These are phyloP conservation scores for Amphiprion percula DNA, from an alignment of 2,113 vertebrate species.

Conservation along the genomic window DNA sequence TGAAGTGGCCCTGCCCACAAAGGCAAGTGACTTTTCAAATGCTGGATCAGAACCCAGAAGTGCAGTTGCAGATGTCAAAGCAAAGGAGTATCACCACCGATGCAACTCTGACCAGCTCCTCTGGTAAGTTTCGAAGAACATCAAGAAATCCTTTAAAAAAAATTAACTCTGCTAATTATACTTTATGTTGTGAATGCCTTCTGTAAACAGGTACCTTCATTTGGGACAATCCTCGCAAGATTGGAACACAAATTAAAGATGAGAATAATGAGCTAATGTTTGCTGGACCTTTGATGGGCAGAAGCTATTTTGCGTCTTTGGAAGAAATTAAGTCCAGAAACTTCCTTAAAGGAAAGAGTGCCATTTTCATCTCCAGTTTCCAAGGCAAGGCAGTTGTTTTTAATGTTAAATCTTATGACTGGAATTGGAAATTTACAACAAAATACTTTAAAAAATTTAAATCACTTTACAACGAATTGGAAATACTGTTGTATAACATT, in stretches of 20 bases:
- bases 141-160: not conserved
- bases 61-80: conserved; percentile 87
- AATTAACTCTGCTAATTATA: conserved; percentile 33
- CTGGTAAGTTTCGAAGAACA: conserved; percentile 31
- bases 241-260: conserved; percentile 71
- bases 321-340: conserved; percentile 77
- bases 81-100: conserved; percentile 76
- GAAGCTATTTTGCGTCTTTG: rapidly evolving
- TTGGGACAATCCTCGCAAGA: conserved; percentile 42
- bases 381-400: conserved; percentile 79
- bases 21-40: conserved; percentile 84
- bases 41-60: conserved; percentile 65
- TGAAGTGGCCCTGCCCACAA: conserved; percentile 88
- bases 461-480: not conserved
- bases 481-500: not conserved
- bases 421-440: not conserved
- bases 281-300: not conserved
- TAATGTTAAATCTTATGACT: not conserved
- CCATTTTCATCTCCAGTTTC: conserved; percentile 82
- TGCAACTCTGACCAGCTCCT: rapidly evolving
- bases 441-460: not conserved
- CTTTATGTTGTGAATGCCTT: not conserved
- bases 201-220: not conserved
- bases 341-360: conserved; percentile 86
- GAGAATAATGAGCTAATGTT: conserved; percentile 41